These are phyloP conservation scores for Propithecus coquereli DNA, from an alignment of 2,113 vertebrate genomes.

Conservation along the genomic window DNA sequence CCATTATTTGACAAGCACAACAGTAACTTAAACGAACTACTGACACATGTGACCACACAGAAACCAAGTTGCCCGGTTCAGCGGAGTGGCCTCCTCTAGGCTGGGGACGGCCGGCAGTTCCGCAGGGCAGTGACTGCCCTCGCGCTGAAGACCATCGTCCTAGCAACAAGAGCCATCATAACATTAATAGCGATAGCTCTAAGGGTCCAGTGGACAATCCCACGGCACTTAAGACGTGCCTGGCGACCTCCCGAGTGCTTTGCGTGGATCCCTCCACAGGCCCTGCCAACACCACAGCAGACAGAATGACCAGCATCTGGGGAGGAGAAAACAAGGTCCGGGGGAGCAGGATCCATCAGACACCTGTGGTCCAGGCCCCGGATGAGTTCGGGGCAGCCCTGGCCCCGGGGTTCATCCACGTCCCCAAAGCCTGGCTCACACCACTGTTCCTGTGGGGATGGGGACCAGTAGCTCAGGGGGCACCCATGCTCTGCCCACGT, in stretches of 20 bases:
- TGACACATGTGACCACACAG: neutral
- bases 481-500: rapidly evolving
- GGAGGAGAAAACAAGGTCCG: rapidly evolving
- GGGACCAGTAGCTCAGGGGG: rapidly evolving
- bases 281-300: neutral
- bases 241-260: too few species aligned
- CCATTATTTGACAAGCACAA: slow-evolving; percentile 73
- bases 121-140: neutral
- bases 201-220: neutral
- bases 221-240: neutral
- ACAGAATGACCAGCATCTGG: rapidly evolving
- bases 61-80: neutral
- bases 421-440: neutral
- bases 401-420: too few species aligned
- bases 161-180: neutral
- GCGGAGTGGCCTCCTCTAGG: rapidly evolving
- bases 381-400: neutral
- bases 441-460: rapidly evolving
- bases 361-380: rapidly evolving
- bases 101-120: rapidly evolving
- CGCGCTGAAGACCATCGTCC: rapidly evolving
- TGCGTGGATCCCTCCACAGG: rapidly evolving
- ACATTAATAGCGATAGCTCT: neutral
- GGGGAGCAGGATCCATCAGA: neutral
- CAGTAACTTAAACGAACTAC: slow-evolving; percentile 54